Conservation (phyloP, 2,888 invertebrate genomes). For the Caenorhabditis sp. region DNA sequence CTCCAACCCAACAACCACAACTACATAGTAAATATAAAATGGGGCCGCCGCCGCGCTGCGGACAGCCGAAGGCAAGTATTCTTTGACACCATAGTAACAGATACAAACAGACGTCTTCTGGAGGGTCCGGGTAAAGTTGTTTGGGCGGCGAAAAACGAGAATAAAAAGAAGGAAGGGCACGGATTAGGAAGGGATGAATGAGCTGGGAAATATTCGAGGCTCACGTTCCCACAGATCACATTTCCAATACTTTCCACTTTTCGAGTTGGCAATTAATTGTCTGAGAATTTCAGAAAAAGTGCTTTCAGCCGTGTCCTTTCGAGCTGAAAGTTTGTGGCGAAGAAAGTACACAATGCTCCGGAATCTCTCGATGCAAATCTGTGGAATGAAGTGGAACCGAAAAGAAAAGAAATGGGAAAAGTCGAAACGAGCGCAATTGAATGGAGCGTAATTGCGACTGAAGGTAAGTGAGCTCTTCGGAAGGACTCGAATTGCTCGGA, state of each 20-base stretch:
- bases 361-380: too few species aligned
- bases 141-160: background rate
- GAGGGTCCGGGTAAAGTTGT: background rate
- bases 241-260: too few species aligned
- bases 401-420: too few species aligned
- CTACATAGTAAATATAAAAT: conserved; percentile 24
- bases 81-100: conserved; percentile 42
- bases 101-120: conserved; percentile 5
- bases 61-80: background rate
- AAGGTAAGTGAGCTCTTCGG: background rate
- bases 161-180: background rate
- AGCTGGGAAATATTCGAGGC: conserved; percentile 8
- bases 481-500: background rate
- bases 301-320: background rate
- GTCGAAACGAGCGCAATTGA: too few species aligned
- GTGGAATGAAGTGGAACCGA: too few species aligned
- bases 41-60: background rate
- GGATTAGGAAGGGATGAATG: background rate
- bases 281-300: too few species aligned
- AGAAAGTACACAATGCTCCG: background rate
- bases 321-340: background rate
- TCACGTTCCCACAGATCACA: conserved; percentile 16
- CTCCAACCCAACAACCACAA: conserved; percentile 17
- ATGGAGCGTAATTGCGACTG: background rate
- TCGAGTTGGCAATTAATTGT: background rate